Evolutionary conservation across 53 echinoderm and acorn worm species (phyloP), one percentile per base, ranked within the genome.

Genomic region (Paelopatides confundens): DNA sequence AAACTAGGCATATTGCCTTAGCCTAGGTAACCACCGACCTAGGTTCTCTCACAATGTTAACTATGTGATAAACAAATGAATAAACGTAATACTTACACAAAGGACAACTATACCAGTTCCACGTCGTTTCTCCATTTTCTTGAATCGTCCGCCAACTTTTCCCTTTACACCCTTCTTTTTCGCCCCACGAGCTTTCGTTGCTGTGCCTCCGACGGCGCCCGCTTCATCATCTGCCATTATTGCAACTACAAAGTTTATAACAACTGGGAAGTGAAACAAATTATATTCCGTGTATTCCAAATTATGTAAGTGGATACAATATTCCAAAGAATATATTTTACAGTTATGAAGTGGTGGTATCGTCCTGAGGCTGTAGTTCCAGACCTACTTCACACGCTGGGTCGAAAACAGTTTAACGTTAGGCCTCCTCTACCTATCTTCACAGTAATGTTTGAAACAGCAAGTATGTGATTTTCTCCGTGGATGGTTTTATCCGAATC

Each of bases 101-200:
- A 93, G 85, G 23, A 90, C 90, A 68, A 93, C 93, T 23, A 93
- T 70, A 49, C 93, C 93, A 27, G 93, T 93, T 23, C 93, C 93
- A 36, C 93, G 71, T 65, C 93, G 69, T 40, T 93, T 93, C 69
- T 93, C 93, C 69, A 90, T 63, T 38, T 76, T 90, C 65, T 93
- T 93, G 81, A 93, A 93, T 38, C 93, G 47, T 34, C 93, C 87
- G 23, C 83, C 87, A 76, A 70, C 87, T 24, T 77, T 66, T 29
- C 71, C 52, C n/a, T 69, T 74, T 13, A 77, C 87, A 17, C 71
- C 71, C 48, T 89, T 89, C 47, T 39, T 62, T 68, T 85, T 83
- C 2, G 83, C 77, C 33, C 86, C 83, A 11, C 79, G 53, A 46
- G 79, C 79, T 33, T 79, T 79, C 26, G 50, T 79, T 29, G 50